Base-by-base conservation (phyloP, 2,888 invertebrate species). In the Diaphora mendica region DNA sequence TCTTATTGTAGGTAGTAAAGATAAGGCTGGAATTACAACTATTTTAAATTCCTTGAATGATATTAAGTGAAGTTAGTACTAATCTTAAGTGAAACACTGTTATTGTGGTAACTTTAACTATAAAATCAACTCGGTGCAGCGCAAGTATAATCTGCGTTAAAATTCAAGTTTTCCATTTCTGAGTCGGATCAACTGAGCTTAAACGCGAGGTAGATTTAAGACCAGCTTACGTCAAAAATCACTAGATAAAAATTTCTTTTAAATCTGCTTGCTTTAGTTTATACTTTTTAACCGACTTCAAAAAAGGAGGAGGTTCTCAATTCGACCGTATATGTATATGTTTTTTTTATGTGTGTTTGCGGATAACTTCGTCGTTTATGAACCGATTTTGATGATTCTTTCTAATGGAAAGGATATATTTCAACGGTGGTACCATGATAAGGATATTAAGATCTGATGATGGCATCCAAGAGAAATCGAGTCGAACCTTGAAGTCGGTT, bases 81-180 rank as follows among this genome's bases (percentile, higher is more conserved):
- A 7, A 62, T 62, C 7, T 62, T 17, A 35, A 35, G 20, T 30
- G 23, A 73, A 51, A 42, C 68, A 64, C 51, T 64, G 44, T 67
- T 71, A 68, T 68, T 44, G 44, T 39, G 62, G 62, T 51, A 44
- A 69, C 23, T 73, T 72, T 68, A 26, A 72, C 39, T 64, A 64
- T 62, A 68, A 68, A 72, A 66, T 70, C 33, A 66, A 73, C 59
- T 73, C n/a, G 73, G 30, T 51, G 55, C 71, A 65, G 33, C 69
- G 66, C 74, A 79, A 79, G 79, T 79, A 78, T 84, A 81, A 86
- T 82, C 85, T 77, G 77, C 76, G 82, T 86, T 84, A 79, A 87
- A 85, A 87, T 83, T 82, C 80, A 83, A 85, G 83, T 84, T 85
- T 82, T 83, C 81, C 78, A 79, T 76, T 59, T 64, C 78, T 82